phyloP scores from a whole-genome alignment of 2,888 invertebrate genomes.

The Carabus problematicus region DNA sequence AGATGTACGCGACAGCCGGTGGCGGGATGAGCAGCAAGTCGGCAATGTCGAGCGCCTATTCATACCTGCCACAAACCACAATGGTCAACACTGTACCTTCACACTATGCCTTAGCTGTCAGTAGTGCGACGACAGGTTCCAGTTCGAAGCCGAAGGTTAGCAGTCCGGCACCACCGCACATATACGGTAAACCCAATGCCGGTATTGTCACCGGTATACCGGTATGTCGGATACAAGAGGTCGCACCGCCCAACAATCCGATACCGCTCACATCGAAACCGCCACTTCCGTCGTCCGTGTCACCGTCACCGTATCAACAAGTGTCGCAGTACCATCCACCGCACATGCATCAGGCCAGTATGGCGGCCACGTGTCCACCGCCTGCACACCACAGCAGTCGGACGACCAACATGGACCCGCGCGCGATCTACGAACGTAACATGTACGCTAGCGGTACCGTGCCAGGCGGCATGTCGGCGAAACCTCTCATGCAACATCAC shows the following conservation, averaged over 20 bases:
- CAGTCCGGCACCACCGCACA: conserved; percentile 78
- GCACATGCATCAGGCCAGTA: conserved; percentile 55
- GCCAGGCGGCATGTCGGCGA: conserved; percentile 54
- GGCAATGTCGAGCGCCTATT: conserved; percentile 56
- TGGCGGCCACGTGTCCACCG: conserved; percentile 61
- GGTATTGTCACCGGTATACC: conserved; percentile 67
- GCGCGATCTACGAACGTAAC: conserved; percentile 51
- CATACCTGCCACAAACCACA: conserved; percentile 59
- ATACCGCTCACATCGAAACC: conserved; percentile 68
- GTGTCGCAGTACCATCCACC: conserved; percentile 58
- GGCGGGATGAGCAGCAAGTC: conserved; percentile 52
- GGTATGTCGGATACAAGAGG: conserved; percentile 24
- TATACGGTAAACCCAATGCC: conserved; percentile 72
- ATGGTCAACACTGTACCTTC: conserved; percentile 48
- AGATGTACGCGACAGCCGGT: conserved; percentile 51
- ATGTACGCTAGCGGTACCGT: conserved; percentile 52
- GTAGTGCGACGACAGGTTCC: conserved; percentile 61
- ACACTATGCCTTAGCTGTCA: conserved; percentile 62
- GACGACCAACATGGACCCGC: conserved; percentile 48
- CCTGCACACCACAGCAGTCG: conserved; percentile 65
- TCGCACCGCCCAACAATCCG: conserved; percentile 54
- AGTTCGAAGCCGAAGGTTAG: conserved; percentile 73
- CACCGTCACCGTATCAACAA: conserved; percentile 65
- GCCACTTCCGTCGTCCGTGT: conserved; percentile 57
- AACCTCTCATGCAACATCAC: conserved; percentile 59